Evolutionary conservation across 2,113 vertebrate species (phyloP).

Genomic region (Thunnus thynnus): DNA sequence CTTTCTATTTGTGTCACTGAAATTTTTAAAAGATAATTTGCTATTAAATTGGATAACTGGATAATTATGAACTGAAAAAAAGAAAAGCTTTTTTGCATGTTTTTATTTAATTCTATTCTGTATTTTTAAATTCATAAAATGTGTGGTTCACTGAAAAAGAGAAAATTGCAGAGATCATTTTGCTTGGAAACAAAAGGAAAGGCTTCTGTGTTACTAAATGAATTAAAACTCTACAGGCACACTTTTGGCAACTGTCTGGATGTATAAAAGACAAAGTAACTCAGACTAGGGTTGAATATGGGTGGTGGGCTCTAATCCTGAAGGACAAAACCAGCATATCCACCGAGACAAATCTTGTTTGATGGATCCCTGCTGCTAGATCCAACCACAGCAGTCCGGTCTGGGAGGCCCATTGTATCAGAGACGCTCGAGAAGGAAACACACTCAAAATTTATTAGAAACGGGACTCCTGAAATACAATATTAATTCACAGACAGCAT

Average conservation of each 20-base stretch:
- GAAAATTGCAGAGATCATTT: not conserved
- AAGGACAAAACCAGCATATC: constrained; percentile 77
- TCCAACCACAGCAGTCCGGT: constrained; percentile 58
- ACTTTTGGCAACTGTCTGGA: constrained; percentile 18
- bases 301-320: constrained; percentile 76
- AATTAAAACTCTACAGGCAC: constrained; percentile 31
- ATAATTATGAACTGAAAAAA: not conserved
- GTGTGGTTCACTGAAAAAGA: not conserved
- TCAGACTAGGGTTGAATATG: constrained; percentile 58
- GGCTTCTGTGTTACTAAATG: not conserved
- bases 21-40: not conserved
- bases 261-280: constrained; percentile 38
- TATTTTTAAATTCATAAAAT: constrained; percentile 11
- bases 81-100: not conserved
- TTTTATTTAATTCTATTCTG: not conserved
- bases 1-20: not conserved
- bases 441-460: constrained; percentile 66
- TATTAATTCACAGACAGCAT: constrained; percentile 67
- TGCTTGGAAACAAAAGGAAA: not conserved
- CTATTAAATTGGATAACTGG: constrained; percentile 8
- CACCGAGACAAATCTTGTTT: constrained; percentile 83
- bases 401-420: constrained; percentile 72
- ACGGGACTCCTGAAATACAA: constrained; percentile 58
- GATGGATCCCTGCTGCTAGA: constrained; percentile 75
- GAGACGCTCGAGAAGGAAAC: constrained; percentile 64